phyloP scores from a whole-genome alignment of 2,113 vertebrate species.

The Trematocara nigrifrons region DNA sequence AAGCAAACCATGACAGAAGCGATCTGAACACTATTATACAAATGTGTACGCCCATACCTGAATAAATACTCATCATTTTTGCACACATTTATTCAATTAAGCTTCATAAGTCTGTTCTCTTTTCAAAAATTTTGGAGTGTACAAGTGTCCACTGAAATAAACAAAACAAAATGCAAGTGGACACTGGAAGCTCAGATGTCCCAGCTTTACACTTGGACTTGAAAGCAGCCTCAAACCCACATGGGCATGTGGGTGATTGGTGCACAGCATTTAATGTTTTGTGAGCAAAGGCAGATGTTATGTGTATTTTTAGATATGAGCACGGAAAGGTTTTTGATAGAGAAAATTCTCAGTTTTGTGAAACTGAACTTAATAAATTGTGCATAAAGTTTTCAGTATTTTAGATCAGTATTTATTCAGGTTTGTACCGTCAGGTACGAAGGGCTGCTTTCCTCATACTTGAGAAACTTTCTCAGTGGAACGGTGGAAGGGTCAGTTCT shows the following conservation, averaged over 20 bases:
- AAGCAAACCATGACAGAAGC: background rate
- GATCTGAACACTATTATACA: background rate
- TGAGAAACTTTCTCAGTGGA: background rate
- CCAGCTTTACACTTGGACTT: background rate
- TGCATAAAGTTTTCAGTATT: background rate
- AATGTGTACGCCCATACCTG: background rate
- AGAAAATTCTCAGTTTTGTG: background rate
- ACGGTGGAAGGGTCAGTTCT: background rate
- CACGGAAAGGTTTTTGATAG: background rate
- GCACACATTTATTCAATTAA: background rate
- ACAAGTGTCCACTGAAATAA: background rate
- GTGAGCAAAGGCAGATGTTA: background rate
- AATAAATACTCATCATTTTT: background rate
- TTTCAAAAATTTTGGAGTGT: fast-evolving
- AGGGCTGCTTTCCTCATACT: background rate
- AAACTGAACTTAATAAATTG: background rate
- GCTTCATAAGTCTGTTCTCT: background rate
- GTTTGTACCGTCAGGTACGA: background rate
- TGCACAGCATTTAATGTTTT: background rate
- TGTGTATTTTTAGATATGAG: background rate
- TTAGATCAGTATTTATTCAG: background rate
- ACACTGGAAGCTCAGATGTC: background rate
- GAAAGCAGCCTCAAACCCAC: background rate
- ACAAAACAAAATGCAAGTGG: background rate
- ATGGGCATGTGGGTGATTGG: background rate